Evolutionary conservation across 2,113 vertebrate species (phyloP).

Genomic region (Chlorocebus sabaeus): DNA sequence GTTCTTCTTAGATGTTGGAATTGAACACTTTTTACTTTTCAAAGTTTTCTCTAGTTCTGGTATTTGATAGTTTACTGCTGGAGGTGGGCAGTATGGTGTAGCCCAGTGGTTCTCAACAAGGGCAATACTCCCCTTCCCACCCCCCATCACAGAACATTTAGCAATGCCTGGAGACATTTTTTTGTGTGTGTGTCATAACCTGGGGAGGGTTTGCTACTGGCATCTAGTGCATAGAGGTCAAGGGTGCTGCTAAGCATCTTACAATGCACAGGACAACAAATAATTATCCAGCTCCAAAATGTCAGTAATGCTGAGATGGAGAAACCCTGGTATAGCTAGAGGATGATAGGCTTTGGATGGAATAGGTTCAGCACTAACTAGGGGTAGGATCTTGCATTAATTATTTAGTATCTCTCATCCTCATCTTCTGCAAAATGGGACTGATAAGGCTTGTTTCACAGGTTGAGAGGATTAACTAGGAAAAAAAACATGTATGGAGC

Average conservation of each 20-base stretch:
- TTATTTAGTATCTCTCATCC: background rate
- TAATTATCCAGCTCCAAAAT: background rate
- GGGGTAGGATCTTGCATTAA: constrained; percentile 1
- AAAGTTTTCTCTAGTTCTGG: background rate
- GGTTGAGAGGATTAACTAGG: background rate
- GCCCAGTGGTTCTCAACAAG: background rate
- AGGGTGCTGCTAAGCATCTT: background rate
- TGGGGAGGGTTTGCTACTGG: background rate
- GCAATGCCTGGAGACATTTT: background rate
- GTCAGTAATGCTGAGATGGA: background rate
- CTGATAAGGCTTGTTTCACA: constrained; percentile 12
- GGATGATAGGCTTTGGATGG: background rate
- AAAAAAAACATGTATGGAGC: background rate
- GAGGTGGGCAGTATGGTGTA: background rate
- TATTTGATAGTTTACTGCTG: background rate
- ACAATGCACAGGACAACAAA: background rate
- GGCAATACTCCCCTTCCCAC: background rate
- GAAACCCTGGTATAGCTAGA: background rate
- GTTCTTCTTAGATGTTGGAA: background rate
- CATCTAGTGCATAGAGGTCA: background rate
- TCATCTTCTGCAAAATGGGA: constrained; percentile 29
- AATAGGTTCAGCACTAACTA: background rate
- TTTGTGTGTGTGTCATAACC: background rate
- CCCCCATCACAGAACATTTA: background rate
- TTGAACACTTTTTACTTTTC: background rate